Base-by-base conservation (phyloP, 2,888 invertebrate species). In the Erebia epiphron region DNA sequence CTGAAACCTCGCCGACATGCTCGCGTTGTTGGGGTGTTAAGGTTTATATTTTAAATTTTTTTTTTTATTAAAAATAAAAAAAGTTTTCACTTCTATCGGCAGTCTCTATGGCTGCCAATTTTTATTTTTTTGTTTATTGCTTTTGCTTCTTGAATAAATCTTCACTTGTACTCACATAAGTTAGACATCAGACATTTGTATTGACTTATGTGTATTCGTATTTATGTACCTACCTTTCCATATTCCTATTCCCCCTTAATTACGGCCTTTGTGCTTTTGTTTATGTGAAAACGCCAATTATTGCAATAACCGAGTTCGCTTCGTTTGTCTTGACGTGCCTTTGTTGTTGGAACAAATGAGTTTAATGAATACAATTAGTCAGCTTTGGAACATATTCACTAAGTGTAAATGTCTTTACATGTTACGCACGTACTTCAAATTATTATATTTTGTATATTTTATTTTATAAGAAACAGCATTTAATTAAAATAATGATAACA, bases 231-330 rank as follows among this genome's bases (percentile, higher is more conserved):
- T 89, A 79, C 83, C 86, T 89, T 89, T 62, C 58, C 67, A 67
- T 67, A 67, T 67, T 67, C 58, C 87, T 86, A 88, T 84, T 83
- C 84, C 90, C 90, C 90, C 84, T 85, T 89, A 89, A 91, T 92
- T 90, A 90, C 84, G 73, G 69, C 65, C 83, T 87, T 87, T 87
- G 87, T 88, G 78, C 82, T 82, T 82, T 85, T 84, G 86, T 84
- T 84, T 83, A 81, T 80, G 80, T 81, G 82, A 83, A 83, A 84
- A 86, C 79, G 86, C 86, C 89, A 89, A 91, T 91, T 90, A 90
- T 89, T 88, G 85, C 85, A 87, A 89, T 90, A 88, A 89, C 81
- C 78, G 81, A 81, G 79, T 80, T 79, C 82, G 83, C 83, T 79
- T 82, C 84, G 82, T 80, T 80, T 82, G 81, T 84, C 82, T 81